Percentiles rank a stretch among this genome's conserved stretches.
These are phyloP conservation scores for Apteryx mantelli DNA, from an alignment of 2,113 vertebrate genomes.

Conservation along the genomic window DNA sequence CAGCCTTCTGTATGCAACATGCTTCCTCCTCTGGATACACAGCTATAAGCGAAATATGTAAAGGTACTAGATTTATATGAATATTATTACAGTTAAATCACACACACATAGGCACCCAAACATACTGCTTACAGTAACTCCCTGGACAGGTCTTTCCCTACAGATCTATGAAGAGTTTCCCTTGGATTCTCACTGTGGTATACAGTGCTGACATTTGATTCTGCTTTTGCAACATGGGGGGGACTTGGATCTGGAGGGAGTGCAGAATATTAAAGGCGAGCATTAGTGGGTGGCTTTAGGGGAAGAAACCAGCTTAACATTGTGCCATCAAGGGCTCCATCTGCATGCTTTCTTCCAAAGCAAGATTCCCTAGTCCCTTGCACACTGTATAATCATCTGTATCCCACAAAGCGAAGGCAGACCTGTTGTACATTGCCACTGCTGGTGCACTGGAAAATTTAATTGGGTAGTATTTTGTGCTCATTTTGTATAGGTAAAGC, in stretches of 20 bases:
- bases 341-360: background rate
- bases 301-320: background rate
- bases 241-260: background rate
- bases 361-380: background rate
- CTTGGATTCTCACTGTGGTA: background rate
- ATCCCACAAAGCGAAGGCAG: background rate
- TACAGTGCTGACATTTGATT: background rate
- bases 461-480: background rate
- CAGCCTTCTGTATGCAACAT: background rate
- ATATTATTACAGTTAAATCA: background rate
- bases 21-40: background rate
- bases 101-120: background rate
- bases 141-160: background rate
- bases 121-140: background rate
- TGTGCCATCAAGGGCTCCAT: background rate
- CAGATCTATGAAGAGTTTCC: background rate
- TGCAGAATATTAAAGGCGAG: background rate
- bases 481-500: fast-evolving
- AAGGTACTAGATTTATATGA: background rate
- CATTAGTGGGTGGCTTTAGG: background rate
- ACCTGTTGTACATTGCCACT: background rate
- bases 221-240: background rate
- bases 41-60: background rate
- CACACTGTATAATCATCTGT: background rate
- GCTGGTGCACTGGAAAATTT: background rate